phyloP scores from a whole-genome alignment of 2,113 vertebrate species.

The Neotoma lepida region DNA sequence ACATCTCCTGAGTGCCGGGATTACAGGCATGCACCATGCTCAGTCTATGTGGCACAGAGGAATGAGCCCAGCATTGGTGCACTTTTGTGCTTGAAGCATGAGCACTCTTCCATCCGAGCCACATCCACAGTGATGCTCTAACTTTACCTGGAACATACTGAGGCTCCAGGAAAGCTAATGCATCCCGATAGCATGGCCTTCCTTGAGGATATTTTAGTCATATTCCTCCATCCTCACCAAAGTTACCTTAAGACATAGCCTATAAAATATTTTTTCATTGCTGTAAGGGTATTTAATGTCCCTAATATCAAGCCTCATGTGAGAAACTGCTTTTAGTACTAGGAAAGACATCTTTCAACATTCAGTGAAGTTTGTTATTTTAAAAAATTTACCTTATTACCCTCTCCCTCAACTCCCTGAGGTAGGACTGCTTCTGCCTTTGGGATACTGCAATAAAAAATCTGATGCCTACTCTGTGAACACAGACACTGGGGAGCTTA shows the following conservation, averaged over 20 bases:
- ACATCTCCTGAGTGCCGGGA: too few species aligned
- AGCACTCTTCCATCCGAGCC: neutral
- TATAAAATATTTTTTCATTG: neutral
- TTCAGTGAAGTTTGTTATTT: neutral
- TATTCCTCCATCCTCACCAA: neutral
- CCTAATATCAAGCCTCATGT: neutral
- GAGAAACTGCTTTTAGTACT: neutral
- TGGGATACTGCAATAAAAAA: neutral
- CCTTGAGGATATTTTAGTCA: neutral
- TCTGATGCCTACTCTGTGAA: neutral
- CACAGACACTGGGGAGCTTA: neutral
- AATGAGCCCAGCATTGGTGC: neutral
- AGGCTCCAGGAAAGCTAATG: neutral
- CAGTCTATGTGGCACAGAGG: neutral
- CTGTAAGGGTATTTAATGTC: neutral
- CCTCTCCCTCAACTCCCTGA: neutral
- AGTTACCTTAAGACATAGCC: constrained; percentile 2
- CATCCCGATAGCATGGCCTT: neutral
- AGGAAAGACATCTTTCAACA: neutral
- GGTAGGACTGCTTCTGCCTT: neutral
- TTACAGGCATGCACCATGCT: neutral
- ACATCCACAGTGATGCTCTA: neutral
- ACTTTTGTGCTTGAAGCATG: neutral
- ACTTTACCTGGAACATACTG: neutral
- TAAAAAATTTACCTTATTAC: neutral